These are phyloP conservation scores for Sinodicranocentrus sp. DNA, from an alignment of 2,888 invertebrate genomes.

Conservation along the genomic window DNA sequence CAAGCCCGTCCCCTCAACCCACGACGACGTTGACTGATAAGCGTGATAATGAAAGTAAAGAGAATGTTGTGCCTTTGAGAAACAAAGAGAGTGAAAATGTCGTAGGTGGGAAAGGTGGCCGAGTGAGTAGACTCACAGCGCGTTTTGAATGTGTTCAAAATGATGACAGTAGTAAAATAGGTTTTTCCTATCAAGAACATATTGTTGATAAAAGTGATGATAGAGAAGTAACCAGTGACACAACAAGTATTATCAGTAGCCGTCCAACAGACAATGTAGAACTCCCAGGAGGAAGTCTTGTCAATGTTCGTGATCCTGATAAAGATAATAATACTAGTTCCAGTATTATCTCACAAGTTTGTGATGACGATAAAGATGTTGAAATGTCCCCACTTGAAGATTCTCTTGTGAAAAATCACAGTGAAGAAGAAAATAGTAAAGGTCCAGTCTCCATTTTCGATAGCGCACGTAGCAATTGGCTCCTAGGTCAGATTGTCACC, in stretches of 20 bases:
- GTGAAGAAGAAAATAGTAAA: too few relatives aligned
- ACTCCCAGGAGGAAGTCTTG: constrained; percentile 33
- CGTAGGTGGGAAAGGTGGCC: background rate
- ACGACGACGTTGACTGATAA: constrained; percentile 15
- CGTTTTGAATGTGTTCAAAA: constrained; percentile 52
- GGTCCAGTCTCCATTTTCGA: background rate
- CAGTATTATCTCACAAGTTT: constrained; percentile 19
- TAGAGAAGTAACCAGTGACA: background rate
- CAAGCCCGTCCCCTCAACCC: background rate
- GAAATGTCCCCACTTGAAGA: constrained; percentile 26
- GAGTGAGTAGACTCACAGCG: constrained; percentile 49
- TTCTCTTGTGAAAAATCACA: too few relatives aligned
- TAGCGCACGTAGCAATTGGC: constrained; percentile 43
- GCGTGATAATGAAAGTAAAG: constrained; percentile 39
- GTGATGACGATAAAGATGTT: constrained; percentile 23
- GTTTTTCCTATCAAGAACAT: background rate
- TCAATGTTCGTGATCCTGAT: constrained; percentile 13
- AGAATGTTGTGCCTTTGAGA: constrained; percentile 42
- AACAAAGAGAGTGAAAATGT: constrained; percentile 3
- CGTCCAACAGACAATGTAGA: constrained; percentile 24
- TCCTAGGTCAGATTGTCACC: constrained; percentile 41
- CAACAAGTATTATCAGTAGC: constrained; percentile 31
- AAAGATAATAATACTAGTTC: constrained; percentile 10
- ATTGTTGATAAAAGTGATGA: constrained; percentile 29
- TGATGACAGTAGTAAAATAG: background rate